A percentile compares a stretch with the other conserved stretches of the same genome.
These are phyloP conservation scores for Euthynnus affinis DNA, from an alignment of 2,797 vertebrate genomes.

Conservation along the genomic window DNA sequence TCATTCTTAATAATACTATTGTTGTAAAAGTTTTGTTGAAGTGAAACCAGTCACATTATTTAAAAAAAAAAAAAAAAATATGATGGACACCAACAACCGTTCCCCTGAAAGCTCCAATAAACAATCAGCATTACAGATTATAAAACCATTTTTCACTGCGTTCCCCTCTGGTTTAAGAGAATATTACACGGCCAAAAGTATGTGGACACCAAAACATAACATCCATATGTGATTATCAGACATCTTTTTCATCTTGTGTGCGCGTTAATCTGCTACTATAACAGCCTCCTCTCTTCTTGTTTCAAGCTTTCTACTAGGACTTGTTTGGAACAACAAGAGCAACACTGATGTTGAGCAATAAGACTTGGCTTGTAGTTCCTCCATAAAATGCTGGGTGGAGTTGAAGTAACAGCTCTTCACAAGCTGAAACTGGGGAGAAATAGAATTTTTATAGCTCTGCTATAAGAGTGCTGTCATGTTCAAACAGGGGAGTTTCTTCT, in stretches of 20 bases:
- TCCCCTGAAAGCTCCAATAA: neutral
- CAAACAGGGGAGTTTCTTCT: neutral
- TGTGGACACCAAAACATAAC: slow-evolving; percentile 6
- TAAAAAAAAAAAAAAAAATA: no score
- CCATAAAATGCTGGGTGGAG: neutral
- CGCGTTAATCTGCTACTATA: neutral
- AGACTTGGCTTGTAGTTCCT: neutral
- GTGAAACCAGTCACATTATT: slow-evolving; percentile 1
- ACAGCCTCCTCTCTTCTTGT: neutral
- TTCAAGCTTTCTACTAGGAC: neutral
- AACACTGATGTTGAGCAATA: neutral
- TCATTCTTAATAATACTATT: neutral
- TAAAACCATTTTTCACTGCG: neutral
- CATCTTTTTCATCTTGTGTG: no score
- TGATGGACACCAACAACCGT: neutral
- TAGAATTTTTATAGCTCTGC: no score
- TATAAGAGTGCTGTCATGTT: no score
- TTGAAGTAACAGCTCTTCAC: no score
- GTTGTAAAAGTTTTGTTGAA: neutral
- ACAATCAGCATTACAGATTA: neutral
- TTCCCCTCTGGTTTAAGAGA: neutral
- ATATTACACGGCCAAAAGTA: slow-evolving; percentile 15
- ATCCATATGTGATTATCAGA: no score
- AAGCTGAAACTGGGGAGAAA: no score
- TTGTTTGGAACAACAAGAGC: neutral